Conservation (phyloP, 2,797 vertebrate species). For the Vipera latastei region DNA sequence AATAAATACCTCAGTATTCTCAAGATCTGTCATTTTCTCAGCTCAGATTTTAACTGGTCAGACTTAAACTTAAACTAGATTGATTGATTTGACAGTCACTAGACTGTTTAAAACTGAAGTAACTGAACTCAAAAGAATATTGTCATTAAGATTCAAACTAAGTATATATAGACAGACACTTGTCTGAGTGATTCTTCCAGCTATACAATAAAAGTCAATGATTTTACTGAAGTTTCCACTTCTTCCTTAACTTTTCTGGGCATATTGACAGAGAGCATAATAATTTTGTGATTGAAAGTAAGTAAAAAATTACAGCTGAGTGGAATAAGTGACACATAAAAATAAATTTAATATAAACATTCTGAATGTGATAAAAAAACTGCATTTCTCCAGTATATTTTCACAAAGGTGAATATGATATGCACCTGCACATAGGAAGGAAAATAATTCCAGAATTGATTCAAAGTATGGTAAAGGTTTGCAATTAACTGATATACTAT, state of each 20-base stretch:
- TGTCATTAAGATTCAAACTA: slow-evolving; percentile 1
- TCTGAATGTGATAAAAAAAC: background rate
- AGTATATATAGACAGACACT: background rate
- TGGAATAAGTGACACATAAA: background rate
- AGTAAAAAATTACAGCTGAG: background rate
- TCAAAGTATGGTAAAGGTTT: background rate
- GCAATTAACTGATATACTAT: background rate
- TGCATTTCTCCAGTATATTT: background rate
- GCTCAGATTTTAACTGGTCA: slow-evolving; percentile 22
- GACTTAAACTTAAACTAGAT: slow-evolving; percentile 4
- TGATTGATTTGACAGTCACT: slow-evolving; percentile 23
- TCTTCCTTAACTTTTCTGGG: background rate
- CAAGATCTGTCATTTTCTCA: background rate
- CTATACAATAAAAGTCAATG: background rate
- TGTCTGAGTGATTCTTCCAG: background rate
- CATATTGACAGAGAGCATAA: background rate
- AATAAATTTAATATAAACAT: background rate
- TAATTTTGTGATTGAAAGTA: background rate
- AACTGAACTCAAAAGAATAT: slow-evolving; percentile 11
- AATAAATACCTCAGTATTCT: background rate
- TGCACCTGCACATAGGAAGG: background rate
- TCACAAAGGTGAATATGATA: background rate
- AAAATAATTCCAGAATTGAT: background rate
- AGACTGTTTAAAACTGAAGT: background rate
- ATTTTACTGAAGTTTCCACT: background rate